Evolutionary conservation across 2,113 vertebrate genomes (phyloP).

Genomic region (Caranx melampygus): DNA sequence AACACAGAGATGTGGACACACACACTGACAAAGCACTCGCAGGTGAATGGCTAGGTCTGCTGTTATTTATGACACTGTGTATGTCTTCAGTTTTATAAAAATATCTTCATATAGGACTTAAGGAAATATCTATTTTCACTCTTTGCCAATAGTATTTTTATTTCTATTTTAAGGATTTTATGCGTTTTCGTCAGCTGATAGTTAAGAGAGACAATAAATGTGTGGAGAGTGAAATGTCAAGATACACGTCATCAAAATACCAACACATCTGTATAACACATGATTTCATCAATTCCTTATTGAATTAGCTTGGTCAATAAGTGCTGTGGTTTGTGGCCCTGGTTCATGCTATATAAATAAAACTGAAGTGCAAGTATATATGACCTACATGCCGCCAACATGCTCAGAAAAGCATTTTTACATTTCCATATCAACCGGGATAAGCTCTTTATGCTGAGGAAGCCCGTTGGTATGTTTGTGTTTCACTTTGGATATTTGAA

Average conservation of each 20-base stretch:
- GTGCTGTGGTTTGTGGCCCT: background rate
- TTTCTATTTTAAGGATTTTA: background rate
- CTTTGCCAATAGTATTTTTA: background rate
- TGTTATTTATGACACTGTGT: background rate
- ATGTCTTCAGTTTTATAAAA: background rate
- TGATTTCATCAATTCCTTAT: background rate
- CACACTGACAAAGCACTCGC: slow-evolving; percentile 18
- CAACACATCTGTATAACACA: background rate
- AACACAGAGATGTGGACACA: slow-evolving; percentile 16
- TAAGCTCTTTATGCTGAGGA: no score
- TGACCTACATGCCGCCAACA: background rate
- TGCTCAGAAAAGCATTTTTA: background rate
- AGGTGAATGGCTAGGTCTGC: background rate
- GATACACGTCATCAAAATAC: background rate
- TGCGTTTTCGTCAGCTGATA: background rate
- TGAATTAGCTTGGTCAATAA: background rate
- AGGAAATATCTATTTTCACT: background rate
- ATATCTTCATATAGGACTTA: background rate
- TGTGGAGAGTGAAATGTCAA: background rate
- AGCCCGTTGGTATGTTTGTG: no score
- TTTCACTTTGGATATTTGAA: no score
- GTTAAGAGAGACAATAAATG: background rate
- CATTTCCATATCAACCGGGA: no score
- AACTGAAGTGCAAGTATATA: background rate
- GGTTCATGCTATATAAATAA: background rate